These are phyloP conservation scores for Bubo bubo DNA, from an alignment of 2,113 vertebrate species.

Conservation along the genomic window DNA sequence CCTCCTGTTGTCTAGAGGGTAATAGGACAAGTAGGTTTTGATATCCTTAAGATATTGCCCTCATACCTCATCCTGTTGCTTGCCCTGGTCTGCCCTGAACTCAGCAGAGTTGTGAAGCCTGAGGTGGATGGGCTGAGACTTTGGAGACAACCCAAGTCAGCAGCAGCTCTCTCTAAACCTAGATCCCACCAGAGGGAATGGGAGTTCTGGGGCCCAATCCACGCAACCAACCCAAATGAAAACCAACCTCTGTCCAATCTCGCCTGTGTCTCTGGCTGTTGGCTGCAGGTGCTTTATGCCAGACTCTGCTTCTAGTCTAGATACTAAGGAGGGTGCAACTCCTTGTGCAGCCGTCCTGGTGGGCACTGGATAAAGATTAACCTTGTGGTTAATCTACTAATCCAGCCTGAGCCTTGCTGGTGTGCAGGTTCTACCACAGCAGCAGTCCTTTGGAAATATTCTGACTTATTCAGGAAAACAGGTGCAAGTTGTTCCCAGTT, in stretches of 20 bases:
- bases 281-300: background rate
- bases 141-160: background rate
- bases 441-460: background rate
- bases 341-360: background rate
- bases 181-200: background rate
- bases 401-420: background rate
- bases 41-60: background rate
- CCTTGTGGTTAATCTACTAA: background rate
- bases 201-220: background rate
- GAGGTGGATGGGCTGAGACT: background rate
- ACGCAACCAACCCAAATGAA: background rate
- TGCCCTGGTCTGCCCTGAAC: background rate
- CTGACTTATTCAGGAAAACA: background rate
- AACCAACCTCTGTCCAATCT: background rate
- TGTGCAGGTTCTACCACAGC: background rate
- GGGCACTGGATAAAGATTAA: background rate
- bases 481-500: background rate
- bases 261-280: background rate
- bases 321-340: background rate
- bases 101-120: background rate
- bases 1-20: background rate
- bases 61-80: background rate
- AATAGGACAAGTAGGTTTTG: background rate
- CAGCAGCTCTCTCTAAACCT: background rate
- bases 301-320: background rate